A percentile compares a stretch with the other conserved stretches of the same genome.
Conservation (phyloP, 2,888 invertebrate species). For the Spialia ferax region DNA sequence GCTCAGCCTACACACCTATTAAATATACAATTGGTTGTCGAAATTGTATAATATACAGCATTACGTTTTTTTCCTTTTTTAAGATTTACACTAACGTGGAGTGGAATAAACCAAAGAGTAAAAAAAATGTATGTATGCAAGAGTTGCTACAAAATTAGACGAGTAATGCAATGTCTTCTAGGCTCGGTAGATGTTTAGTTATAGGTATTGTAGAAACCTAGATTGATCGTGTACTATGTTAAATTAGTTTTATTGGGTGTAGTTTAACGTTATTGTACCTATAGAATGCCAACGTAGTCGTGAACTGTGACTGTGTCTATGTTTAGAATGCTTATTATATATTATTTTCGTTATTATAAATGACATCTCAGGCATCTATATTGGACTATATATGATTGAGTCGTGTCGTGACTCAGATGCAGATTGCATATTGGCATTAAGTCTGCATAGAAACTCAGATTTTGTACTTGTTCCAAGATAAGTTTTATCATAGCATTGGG, state of each 20-base stretch:
- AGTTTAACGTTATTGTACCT: slow-evolving; percentile 20
- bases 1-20: too few relatives aligned
- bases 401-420: too few relatives aligned
- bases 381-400: too few relatives aligned
- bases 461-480: too few relatives aligned
- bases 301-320: slow-evolving; percentile 1
- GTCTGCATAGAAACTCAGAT: too few relatives aligned
- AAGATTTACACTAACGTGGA: slow-evolving; percentile 38
- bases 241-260: slow-evolving; percentile 37
- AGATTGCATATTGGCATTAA: too few relatives aligned
- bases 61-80: slow-evolving; percentile 23
- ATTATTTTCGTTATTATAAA: too few relatives aligned
- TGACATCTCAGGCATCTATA: too few relatives aligned
- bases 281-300: slow-evolving; percentile 16
- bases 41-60: slow-evolving; percentile 9
- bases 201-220: slow-evolving; percentile 14
- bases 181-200: slow-evolving; percentile 14
- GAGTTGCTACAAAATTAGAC: slow-evolving; percentile 20
- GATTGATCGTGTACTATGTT: slow-evolving; percentile 34
- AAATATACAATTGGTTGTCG: background rate
- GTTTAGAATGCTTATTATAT: background rate
- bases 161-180: slow-evolving; percentile 13
- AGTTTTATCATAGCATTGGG: too few relatives aligned
- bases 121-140: slow-evolving; percentile 40
- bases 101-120: slow-evolving; percentile 38